phyloP scores from a whole-genome alignment of 2,113 vertebrate species.

The Callionymus lyra region DNA sequence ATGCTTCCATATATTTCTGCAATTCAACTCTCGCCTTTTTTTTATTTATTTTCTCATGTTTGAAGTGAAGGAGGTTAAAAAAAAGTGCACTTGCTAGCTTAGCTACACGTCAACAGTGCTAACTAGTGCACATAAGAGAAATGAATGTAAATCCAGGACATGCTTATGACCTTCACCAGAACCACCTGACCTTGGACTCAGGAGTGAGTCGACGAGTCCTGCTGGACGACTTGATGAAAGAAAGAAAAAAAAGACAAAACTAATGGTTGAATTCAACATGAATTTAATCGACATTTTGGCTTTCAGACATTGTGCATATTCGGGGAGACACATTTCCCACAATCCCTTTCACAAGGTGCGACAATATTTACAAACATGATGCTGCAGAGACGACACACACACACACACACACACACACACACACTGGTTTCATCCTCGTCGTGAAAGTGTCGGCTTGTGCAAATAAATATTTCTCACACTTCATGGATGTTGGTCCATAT shows the following conservation, averaged over 20 bases:
- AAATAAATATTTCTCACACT: constrained; percentile 14
- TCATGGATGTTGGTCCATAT: constrained; percentile 1
- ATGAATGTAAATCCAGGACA: too few relatives aligned
- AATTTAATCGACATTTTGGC: constrained; percentile 33
- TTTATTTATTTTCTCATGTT: too few relatives aligned
- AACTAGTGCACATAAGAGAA: too few relatives aligned
- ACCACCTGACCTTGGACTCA: too few relatives aligned
- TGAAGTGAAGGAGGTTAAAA: too few relatives aligned
- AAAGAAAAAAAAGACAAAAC: background rate
- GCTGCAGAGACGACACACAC: constrained; percentile 13
- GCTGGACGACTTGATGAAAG: too few relatives aligned
- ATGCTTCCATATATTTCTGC: too few relatives aligned
- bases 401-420: constrained; percentile 8
- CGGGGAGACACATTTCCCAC: constrained; percentile 26
- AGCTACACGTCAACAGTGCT: too few relatives aligned
- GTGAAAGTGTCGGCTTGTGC: constrained; percentile 29
- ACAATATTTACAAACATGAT: constrained; percentile 38
- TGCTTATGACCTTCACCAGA: too few relatives aligned
- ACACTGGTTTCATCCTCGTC: background rate
- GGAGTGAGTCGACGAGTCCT: too few relatives aligned
- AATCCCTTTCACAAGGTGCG: constrained; percentile 27
- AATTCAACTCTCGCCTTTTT: too few relatives aligned
- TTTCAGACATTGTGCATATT: constrained; percentile 41
- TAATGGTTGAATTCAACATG: constrained; percentile 15
- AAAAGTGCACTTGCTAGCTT: too few relatives aligned